Evolutionary conservation across 92 coral and sea anemone species (phyloP).

Genomic region (Meandrina meandrites): DNA sequence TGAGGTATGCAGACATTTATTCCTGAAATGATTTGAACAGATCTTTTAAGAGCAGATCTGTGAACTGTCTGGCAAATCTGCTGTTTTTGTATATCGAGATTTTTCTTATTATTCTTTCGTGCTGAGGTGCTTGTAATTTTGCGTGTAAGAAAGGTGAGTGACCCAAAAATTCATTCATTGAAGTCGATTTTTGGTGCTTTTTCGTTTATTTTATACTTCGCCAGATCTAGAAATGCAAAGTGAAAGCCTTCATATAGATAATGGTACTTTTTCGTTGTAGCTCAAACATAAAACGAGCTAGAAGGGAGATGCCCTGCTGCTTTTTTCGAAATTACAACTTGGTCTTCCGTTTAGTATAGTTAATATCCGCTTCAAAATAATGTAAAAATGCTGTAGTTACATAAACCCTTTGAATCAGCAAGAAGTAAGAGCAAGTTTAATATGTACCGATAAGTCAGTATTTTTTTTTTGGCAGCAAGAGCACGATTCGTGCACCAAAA

Average conservation of each 20-base stretch:
- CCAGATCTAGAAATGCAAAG: neutral
- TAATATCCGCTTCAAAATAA: neutral
- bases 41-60: neutral
- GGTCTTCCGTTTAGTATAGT: neutral
- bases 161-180: neutral
- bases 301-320: neutral
- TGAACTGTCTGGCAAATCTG: neutral
- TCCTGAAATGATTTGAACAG: neutral
- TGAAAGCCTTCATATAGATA: neutral
- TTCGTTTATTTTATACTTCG: neutral
- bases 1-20: neutral
- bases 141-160: neutral
- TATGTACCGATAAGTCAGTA: too few species aligned
- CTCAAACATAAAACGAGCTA: neutral
- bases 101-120: neutral
- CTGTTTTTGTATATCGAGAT: neutral
- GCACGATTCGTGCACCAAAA: neutral
- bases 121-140: neutral
- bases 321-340: neutral
- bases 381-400: neutral
- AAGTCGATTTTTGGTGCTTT: neutral
- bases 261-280: neutral
- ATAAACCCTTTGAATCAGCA: neutral
- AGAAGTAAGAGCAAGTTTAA: neutral
- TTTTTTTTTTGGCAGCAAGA: neutral